These are phyloP conservation scores for Phenacoccus solenopsis DNA, from an alignment of 1,140 invertebrate genomes.

Conservation along the genomic window DNA sequence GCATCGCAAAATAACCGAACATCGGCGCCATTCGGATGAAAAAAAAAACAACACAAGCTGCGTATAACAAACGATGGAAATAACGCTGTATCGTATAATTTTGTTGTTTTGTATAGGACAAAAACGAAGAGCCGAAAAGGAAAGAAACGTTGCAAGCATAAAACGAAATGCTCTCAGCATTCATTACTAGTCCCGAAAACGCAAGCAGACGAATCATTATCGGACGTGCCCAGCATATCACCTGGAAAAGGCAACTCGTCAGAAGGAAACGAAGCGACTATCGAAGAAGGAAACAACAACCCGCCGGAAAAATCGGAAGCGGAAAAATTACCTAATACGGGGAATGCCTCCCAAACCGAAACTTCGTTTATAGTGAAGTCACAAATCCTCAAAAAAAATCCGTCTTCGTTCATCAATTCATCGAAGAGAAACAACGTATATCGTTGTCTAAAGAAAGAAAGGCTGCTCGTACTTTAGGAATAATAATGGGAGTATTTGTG, in stretches of 20 bases:
- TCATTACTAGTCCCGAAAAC: not conserved
- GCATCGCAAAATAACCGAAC: too few relatives aligned
- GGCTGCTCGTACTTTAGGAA: slow-evolving; percentile 80
- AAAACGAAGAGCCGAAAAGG: slow-evolving; percentile 5
- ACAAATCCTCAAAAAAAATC: slow-evolving; percentile 21
- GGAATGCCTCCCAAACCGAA: not conserved
- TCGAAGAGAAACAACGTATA: slow-evolving; percentile 86
- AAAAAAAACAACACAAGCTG: too few relatives aligned
- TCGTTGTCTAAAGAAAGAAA: slow-evolving; percentile 81
- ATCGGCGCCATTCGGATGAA: too few relatives aligned
- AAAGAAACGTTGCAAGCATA: slow-evolving; percentile 12
- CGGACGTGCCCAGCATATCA: slow-evolving; percentile 11
- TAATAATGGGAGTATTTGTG: slow-evolving; percentile 90
- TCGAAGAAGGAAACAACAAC: not conserved
- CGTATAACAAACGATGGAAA: too few relatives aligned
- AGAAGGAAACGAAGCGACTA: not conserved
- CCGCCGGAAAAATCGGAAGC: not conserved
- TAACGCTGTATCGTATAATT: too few relatives aligned
- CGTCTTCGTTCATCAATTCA: slow-evolving; percentile 63
- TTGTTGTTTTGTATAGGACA: not conserved
- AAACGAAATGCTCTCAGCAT: slow-evolving; percentile 12
- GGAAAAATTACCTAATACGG: not conserved
- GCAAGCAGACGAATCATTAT: slow-evolving; percentile 1
- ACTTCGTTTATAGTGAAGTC: not conserved
- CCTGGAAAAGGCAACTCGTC: not conserved